Conservation (phyloP, 2,113 vertebrate genomes). For the Chiloscyllium plagiosum region DNA sequence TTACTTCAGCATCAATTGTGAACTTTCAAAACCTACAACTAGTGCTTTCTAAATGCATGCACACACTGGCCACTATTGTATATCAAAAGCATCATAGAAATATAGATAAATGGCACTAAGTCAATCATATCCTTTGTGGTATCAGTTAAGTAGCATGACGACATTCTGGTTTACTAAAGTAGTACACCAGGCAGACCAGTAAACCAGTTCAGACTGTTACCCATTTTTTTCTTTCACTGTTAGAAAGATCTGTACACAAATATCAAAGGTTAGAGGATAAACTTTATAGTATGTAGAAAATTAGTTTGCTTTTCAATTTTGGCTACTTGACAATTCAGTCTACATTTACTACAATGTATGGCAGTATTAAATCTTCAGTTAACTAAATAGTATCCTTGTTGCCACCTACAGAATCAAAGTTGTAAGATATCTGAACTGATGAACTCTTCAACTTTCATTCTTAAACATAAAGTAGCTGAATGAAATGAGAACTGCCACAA, state of each 20-base stretch:
- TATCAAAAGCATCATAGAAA: neutral
- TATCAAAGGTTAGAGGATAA: neutral
- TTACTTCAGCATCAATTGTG: neutral
- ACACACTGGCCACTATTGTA: neutral
- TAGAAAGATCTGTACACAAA: neutral
- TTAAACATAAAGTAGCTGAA: conserved; percentile 14
- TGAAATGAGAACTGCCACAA: conserved; percentile 12
- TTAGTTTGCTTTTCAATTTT: neutral
- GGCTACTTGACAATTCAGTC: neutral
- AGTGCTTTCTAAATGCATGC: neutral
- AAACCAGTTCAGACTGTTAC: neutral
- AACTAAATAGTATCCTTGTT: neutral
- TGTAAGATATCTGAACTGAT: neutral
- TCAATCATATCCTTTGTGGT: neutral
- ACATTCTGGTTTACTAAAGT: neutral
- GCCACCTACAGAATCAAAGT: neutral
- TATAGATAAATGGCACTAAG: neutral
- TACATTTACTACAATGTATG: neutral
- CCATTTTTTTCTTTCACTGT: neutral
- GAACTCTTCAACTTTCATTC: conserved; percentile 34
- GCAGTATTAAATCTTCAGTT: neutral
- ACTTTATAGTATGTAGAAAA: neutral
- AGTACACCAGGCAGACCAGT: neutral
- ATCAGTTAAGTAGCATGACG: neutral
- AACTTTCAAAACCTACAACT: neutral